Conservation (phyloP, 2,888 invertebrate species). For the Yponomeuta malinellus region DNA sequence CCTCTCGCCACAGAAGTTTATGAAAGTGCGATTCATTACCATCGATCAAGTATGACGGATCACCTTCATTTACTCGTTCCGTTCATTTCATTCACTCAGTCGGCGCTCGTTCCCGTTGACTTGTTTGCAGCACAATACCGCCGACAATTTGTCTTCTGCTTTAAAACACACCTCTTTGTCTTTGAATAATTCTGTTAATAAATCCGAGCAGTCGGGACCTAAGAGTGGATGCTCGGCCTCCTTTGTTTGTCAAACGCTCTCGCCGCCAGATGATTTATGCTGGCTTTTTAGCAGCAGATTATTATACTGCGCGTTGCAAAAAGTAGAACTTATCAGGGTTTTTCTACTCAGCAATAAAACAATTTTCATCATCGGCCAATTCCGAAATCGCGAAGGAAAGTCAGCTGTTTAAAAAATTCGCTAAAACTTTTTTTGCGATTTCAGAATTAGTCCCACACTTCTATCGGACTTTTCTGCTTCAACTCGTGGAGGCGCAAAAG, state of each 20-base stretch:
- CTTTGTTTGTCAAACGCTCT: conserved; percentile 22
- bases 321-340: no score
- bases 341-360: no score
- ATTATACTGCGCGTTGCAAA: background rate
- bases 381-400: no score
- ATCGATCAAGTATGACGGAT: conserved; percentile 54
- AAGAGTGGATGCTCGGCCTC: conserved; percentile 37
- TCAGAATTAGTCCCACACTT: no score
- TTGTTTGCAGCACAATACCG: conserved; percentile 37
- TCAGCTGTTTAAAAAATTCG: no score
- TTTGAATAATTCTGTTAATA: conserved; percentile 69
- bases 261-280: conserved; percentile 18
- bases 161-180: conserved; percentile 67
- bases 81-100: conserved; percentile 13
- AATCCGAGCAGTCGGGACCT: conserved; percentile 61
- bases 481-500: background rate
- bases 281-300: background rate
- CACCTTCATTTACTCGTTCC: conserved; percentile 25
- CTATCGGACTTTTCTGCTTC: background rate
- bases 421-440: no score
- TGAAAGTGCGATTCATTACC: conserved; percentile 52
- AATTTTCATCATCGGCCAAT: no score
- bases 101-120: conserved; percentile 2
- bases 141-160: conserved; percentile 62
- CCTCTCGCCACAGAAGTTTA: conserved; percentile 19